phyloP scores from a whole-genome alignment of 1,140 invertebrate genomes.

The Vanessa atalanta region DNA sequence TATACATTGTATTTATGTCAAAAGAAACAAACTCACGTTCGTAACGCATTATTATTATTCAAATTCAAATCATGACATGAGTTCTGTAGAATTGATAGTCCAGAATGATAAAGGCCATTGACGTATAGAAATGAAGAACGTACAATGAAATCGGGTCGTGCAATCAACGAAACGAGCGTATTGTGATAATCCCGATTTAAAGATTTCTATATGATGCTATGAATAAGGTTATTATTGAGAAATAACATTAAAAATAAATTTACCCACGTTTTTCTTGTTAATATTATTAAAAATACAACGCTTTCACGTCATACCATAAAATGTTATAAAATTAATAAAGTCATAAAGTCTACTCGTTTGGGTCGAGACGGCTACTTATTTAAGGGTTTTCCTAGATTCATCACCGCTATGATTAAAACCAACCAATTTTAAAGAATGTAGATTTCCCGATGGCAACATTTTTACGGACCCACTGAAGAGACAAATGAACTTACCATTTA shows the following conservation, averaged over 20 bases:
- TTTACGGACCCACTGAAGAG: too few species aligned
- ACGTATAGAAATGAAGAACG: conserved; percentile 32
- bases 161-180: conserved; percentile 27
- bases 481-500: too few species aligned
- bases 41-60: conserved; percentile 26
- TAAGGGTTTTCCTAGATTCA: neutral
- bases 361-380: neutral
- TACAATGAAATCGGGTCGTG: conserved; percentile 29
- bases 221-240: conserved; percentile 14
- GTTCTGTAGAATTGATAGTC: conserved; percentile 32
- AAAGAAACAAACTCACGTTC: conserved; percentile 18
- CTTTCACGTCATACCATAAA: neutral
- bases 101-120: conserved; percentile 30
- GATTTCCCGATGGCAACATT: too few species aligned
- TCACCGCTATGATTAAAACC: neutral
- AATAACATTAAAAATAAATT: conserved; percentile 21
- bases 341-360: neutral
- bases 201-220: conserved; percentile 25
- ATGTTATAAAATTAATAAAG: conserved; percentile 10
- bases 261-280: neutral
- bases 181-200: conserved; percentile 29
- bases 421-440: too few species aligned
- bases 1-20: conserved; percentile 3
- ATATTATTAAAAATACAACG: neutral
- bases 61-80: conserved; percentile 28